Conservation (phyloP, 2,113 vertebrate genomes). For the Pelusios castaneus region DNA sequence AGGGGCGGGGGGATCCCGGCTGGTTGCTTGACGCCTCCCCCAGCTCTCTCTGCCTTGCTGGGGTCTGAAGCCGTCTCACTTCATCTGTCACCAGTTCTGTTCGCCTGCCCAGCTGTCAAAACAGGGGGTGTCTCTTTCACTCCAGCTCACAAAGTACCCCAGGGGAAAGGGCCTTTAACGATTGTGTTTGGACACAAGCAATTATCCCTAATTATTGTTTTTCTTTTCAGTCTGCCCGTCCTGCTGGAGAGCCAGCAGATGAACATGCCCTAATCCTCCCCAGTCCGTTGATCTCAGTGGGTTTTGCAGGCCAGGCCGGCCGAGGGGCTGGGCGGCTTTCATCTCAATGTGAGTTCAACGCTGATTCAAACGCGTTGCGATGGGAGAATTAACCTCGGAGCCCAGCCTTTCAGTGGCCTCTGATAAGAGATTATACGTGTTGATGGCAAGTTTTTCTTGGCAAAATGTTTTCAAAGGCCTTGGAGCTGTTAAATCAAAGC, state of each 20-base stretch:
- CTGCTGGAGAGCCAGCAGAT: slow-evolving; percentile 94
- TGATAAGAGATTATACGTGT: slow-evolving; percentile 99
- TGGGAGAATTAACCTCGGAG: slow-evolving; percentile 99
- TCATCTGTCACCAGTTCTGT: slow-evolving; percentile 94
- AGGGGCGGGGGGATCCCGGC: not conserved
- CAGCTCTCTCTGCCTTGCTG: slow-evolving; percentile 54
- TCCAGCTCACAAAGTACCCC: slow-evolving; percentile 95
- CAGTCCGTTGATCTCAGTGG: slow-evolving; percentile 90
- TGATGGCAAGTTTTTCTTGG: slow-evolving; percentile 97
- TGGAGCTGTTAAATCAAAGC: slow-evolving; percentile 92
- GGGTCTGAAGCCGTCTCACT: slow-evolving; percentile 89
- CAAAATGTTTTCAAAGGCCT: slow-evolving; percentile 89
- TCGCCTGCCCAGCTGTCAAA: slow-evolving; percentile 99
- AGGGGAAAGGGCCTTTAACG: slow-evolving; percentile 92
- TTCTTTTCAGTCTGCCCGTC: slow-evolving; percentile 99
- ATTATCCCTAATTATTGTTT: slow-evolving; percentile 99
- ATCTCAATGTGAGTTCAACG: slow-evolving; percentile 98
- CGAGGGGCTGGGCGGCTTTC: slow-evolving; percentile 89
- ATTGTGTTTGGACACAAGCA: slow-evolving; percentile 99
- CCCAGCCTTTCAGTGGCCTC: slow-evolving; percentile 95
- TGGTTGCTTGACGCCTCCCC: not conserved
- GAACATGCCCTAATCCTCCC: slow-evolving; percentile 96
- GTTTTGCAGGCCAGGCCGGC: slow-evolving; percentile 84
- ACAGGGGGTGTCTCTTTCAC: slow-evolving; percentile 99
- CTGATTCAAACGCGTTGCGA: slow-evolving; percentile 99